These are phyloP conservation scores for Pogonocherus hispidulus DNA, from an alignment of 2,888 invertebrate species.

Conservation along the genomic window DNA sequence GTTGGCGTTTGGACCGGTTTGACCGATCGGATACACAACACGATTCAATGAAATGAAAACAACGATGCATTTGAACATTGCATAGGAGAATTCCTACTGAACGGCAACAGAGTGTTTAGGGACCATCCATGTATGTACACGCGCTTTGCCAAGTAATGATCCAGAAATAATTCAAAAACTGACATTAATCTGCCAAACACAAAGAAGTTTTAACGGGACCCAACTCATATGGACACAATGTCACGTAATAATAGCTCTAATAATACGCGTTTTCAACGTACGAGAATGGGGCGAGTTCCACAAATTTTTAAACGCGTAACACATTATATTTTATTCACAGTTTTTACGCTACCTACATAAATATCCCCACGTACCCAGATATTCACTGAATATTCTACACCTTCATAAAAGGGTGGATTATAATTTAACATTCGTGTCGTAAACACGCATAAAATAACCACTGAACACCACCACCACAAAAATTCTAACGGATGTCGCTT, in stretches of 20 bases:
- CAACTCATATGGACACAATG: slow-evolving; percentile 11
- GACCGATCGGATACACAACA: slow-evolving; percentile 43
- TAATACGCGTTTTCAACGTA: slow-evolving; percentile 10
- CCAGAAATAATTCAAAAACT: slow-evolving; percentile 43
- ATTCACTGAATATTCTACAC: not conserved
- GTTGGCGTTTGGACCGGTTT: slow-evolving; percentile 54
- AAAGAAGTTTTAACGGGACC: slow-evolving; percentile 15
- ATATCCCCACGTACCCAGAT: not conserved
- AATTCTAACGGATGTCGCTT: not conserved
- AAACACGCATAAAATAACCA: not conserved
- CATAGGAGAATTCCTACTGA: slow-evolving; percentile 41
- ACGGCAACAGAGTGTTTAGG: slow-evolving; percentile 36
- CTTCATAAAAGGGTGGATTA: slow-evolving; percentile 2
- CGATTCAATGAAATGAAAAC: slow-evolving; percentile 47
- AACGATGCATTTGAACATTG: slow-evolving; percentile 40
- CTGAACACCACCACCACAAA: not conserved
- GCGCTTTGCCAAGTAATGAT: slow-evolving; percentile 36
- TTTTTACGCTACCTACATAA: slow-evolving; percentile 10
- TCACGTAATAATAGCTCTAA: slow-evolving; percentile 20
- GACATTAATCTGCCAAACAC: slow-evolving; percentile 31
- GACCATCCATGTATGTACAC: slow-evolving; percentile 43
- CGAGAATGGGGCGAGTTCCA: slow-evolving; percentile 1
- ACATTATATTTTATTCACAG: slow-evolving; percentile 15
- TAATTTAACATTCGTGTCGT: not conserved
- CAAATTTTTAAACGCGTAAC: slow-evolving; percentile 11